Evolutionary conservation across 2,113 vertebrate species (phyloP), one percentile per base, ranked within the genome.

Genomic region (Siphamia tubifer): DNA sequence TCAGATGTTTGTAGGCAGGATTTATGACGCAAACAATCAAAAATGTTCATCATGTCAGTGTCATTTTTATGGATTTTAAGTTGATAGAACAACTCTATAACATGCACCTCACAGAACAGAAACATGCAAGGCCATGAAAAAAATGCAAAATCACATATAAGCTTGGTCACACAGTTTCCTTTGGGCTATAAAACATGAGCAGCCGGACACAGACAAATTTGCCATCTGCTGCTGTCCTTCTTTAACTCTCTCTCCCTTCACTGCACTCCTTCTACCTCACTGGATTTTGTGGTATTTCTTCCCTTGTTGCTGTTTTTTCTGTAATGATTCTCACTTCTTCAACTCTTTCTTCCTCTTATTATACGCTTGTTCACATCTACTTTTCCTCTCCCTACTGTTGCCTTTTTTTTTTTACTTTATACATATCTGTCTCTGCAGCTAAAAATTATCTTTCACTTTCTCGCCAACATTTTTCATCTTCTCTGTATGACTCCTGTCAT

Each of bases 161-260:
- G 32, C 39, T 24, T 65, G 35, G 42, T 55, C 45, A 49, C 43
- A 48, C 36, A 34, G 7, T 64, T 52, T 68, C 67, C 81, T 81
- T 25, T 39, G 62, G 74, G 77, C 53, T 77, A 43, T 39, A 62
- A 71, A 68, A 21, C 49, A 53, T 36, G 53, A 49, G 58, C 70
- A 61, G 36, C 36, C 2, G 23, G 28, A 19, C 61, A 69, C 70
- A 70, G 68, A 48, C 52, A 53, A 38, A 32, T 23, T 12, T 68
- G 53, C 83, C 87, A 83, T 85, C 80, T 84, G 76, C 53, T 80
- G 80, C 52, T 68, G 12, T 47, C 71, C 39, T 61, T 49, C 38
- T 58, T 34, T 32, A 38, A 52, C 45, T 40, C 36, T 27, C 28
- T 13, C 57, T 71, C 55, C 24, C 49, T 39, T 63, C 38, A 38